A percentile compares a stretch with the other conserved stretches of the same genome.
phyloP scores from a whole-genome alignment of 2,797 vertebrate genomes.

The Glossophaga mutica region DNA sequence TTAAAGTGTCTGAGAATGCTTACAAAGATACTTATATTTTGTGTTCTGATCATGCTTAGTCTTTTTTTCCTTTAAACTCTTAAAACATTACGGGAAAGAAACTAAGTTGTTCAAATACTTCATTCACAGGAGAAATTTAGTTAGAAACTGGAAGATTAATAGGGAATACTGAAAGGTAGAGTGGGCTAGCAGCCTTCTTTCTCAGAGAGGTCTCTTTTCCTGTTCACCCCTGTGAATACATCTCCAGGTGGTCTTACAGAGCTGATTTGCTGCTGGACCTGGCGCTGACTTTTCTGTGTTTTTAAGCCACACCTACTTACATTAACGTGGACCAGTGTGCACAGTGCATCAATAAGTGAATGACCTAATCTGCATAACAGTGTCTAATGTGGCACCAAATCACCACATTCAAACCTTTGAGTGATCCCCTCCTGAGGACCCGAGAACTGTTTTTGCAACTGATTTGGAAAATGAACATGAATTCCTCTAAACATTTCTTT shows the following conservation, averaged over 20 bases:
- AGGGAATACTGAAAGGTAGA: neutral
- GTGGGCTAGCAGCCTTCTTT: neutral
- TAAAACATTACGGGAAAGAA: neutral
- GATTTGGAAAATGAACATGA: neutral
- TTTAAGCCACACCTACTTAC: no score
- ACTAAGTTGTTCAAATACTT: neutral
- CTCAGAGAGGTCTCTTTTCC: neutral
- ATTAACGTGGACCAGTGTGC: no score
- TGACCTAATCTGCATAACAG: no score
- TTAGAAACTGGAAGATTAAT: neutral
- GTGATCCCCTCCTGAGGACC: no score
- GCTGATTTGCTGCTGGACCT: neutral
- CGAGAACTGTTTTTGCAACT: neutral
- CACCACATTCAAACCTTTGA: no score
- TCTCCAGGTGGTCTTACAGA: neutral
- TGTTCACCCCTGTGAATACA: neutral
- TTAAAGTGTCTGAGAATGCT: neutral
- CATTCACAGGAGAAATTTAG: neutral
- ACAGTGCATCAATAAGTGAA: no score
- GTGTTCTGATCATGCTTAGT: neutral
- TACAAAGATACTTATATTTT: neutral
- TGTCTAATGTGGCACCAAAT: no score
- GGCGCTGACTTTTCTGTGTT: neutral
- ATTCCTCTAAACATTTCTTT: neutral
- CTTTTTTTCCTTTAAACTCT: neutral